Percentiles rank a stretch among this genome's conserved stretches.
Evolutionary conservation across 2,888 invertebrate species (phyloP).

Genomic region (Cepaea hortensis): DNA sequence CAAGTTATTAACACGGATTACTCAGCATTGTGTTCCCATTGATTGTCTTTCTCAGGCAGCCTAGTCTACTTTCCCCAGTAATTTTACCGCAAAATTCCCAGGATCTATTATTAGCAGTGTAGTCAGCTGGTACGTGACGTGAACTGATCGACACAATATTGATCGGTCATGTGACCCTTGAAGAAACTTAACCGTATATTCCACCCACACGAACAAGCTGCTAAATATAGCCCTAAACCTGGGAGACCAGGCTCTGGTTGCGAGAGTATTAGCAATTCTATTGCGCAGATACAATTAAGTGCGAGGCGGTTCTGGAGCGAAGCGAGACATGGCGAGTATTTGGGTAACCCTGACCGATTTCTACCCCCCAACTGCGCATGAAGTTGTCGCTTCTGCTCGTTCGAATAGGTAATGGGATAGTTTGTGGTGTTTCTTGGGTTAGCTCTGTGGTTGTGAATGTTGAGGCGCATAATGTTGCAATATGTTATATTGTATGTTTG

Average conservation of each 20-base stretch:
- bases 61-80: not conserved
- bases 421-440: not conserved
- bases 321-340: not conserved
- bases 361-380: not conserved
- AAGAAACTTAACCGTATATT: no score
- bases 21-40: no score
- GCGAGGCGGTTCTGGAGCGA: no score
- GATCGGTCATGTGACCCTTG: conserved; percentile 8
- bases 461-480: no score
- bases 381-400: not conserved
- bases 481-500: no score
- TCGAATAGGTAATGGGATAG: not conserved
- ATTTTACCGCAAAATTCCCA: not conserved
- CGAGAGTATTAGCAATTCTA: not conserved
- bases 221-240: conserved; percentile 1
- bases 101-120: not conserved
- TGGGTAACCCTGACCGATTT: conserved; percentile 8
- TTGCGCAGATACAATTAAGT: conserved; percentile 5
- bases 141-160: not conserved
- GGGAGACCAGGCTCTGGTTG: not conserved
- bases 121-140: conserved; percentile 11
- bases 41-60: not conserved
- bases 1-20: no score
- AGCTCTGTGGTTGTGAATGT: not conserved
- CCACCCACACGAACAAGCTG: not conserved